Base-by-base conservation (phyloP, 1,140 invertebrate species). In the Leucophenga varia region DNA sequence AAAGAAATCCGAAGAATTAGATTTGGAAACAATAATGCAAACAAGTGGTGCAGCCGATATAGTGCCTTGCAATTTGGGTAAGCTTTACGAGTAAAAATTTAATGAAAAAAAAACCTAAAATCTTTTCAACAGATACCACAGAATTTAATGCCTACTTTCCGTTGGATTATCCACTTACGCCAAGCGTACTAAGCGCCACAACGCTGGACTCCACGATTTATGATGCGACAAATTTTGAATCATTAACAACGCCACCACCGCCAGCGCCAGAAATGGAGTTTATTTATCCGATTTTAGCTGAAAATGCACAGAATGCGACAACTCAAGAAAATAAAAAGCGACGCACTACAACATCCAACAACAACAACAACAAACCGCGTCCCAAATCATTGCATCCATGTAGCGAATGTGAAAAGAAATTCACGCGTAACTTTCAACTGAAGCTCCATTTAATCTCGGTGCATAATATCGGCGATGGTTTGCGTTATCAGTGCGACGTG, bases 391-490 rank as follows among this genome's bases (percentile, higher is more conserved):
- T 60, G 19, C 54, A 57, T n/a, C 64, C 55, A 1, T 72, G 69
- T 43, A 9, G 44, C 9, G 55, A 61, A 30, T 72, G 69, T 35
- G 69, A 65, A 17, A 72, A 72, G 47, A 72, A 72, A 21, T 72
- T 72, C 22, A 72, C 69, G 5, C 68, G 69, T 0, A 72, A 72
- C 32, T 72, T 72, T 35, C 69, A 72, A 20, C 37, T 72, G 0
- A 72, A 72, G 39, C 28, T 69, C 8, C 69, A 72, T 28, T 47
- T 72, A 55, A 65, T 55, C n/a, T 59, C 69, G 10, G 61, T 72
- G 19, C 69, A 72, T 13, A 52, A 64, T 0, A 8, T 69, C 40
- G 69, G 69, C 43, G 52, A 69, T 30, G 51, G 59, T 3, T 32
- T 68, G 50, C 51, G 54, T 6, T 72, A 72, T 31, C 49, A 58